Evolutionary conservation across 2,797 vertebrate genomes (phyloP).

Genomic region (Telmatherina bonti): DNA sequence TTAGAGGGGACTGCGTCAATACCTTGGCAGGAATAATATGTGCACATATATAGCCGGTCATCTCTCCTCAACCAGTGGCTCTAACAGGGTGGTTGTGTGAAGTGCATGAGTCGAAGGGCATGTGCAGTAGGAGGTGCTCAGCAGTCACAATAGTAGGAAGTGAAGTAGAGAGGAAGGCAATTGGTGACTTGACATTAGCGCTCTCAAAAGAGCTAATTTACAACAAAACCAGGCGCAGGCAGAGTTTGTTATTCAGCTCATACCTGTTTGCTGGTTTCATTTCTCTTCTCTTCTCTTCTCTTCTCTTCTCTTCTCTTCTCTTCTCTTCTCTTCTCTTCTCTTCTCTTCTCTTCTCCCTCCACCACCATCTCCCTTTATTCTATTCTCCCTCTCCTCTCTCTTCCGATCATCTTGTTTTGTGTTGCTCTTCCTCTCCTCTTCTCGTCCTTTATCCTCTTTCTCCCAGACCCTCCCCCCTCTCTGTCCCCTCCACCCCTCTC

Average conservation of each 20-base stretch:
- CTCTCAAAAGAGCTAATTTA: conserved; percentile 62
- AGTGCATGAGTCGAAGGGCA: conserved; percentile 58
- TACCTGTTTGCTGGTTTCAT: conserved; percentile 57
- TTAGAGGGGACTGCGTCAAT: conserved; percentile 47
- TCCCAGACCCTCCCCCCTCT: neutral
- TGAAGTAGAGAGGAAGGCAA: conserved; percentile 39
- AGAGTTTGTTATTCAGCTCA: conserved; percentile 74
- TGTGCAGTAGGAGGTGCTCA: conserved; percentile 28
- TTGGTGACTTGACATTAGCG: conserved; percentile 52
- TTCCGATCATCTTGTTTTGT: conserved; percentile 32
- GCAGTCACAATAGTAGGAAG: conserved; percentile 39
- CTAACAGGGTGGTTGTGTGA: conserved; percentile 25
- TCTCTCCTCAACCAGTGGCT: conserved; percentile 12
- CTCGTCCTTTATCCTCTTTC: conserved; percentile 29
- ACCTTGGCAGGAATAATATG: conserved; percentile 3
- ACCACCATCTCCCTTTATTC: no score
- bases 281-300: no score
- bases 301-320: neutral
- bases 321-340: neutral
- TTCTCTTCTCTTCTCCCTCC: neutral
- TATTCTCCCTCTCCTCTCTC: neutral
- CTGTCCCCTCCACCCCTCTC: conserved; percentile 6
- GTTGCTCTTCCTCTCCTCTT: conserved; percentile 38
- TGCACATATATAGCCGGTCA: neutral
- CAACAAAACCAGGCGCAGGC: conserved; percentile 32